Evolutionary conservation across 2,888 invertebrate species (phyloP), one percentile per base, ranked within the genome.

Genomic region (Apomyelois bistriatella): DNA sequence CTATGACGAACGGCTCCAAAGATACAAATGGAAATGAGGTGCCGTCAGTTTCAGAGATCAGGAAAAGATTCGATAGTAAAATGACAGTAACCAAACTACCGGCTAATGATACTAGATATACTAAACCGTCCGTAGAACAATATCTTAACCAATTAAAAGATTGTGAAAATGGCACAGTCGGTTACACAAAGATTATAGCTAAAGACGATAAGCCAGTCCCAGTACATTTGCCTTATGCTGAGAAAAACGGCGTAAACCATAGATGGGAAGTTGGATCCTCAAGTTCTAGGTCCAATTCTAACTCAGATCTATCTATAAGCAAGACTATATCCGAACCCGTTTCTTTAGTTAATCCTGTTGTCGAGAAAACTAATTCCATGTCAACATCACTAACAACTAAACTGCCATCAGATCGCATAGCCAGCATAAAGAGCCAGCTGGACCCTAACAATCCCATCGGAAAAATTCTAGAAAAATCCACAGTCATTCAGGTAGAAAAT

Each of bases 11-110:
- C 64, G 90, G 90, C 40, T 72, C 80, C 46, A 92, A 91, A 62
- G 92, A 93, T 70, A 91, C 87, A 59, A 93, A 93, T 70, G 92
- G 92, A 12, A 92, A 92, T 67, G 90, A 91, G 60, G 84, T 90
- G 56, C 89, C 91, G 2, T 91, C 92, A 4, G 92, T 93, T 4
- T 91, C 92, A 1, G 93, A 93, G 63, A 91, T 93, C 53, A 78
- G 92, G 55, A 92, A 91, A 65, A 85, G 89, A 60, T 92, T 92
- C 74, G 93, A 92, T 69, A 62, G 75, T 3, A 90, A 89, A 71
- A 90, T 91, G 89, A 76, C 90, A 0, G 90, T 88, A 3, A 90
- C 90, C 1, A 87, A 88, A 66, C 74, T 90, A 42, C 90, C 90
- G 1, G 72, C 86, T 4, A 84, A 89, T 60, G 89, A 90, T 30